Conservation (phyloP, 2,888 invertebrate species). For the Epistrophella euchroma region DNA sequence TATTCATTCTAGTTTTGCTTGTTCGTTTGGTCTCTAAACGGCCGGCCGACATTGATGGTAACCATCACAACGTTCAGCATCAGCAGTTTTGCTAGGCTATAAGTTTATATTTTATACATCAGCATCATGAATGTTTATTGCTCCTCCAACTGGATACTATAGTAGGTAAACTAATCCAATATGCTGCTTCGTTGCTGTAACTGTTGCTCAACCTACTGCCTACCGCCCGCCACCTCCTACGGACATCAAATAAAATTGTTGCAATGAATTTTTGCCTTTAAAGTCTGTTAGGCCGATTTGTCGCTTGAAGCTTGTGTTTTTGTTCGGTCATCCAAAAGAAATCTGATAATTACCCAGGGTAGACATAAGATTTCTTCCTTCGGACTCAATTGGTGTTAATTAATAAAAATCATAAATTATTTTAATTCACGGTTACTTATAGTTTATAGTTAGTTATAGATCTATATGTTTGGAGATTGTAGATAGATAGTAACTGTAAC, state of each 20-base stretch:
- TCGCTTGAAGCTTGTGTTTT: background rate
- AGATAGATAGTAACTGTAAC: background rate
- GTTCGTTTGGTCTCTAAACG: constrained; percentile 42
- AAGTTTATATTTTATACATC: constrained; percentile 38
- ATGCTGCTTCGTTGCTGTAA: constrained; percentile 13
- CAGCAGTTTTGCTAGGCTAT: constrained; percentile 32
- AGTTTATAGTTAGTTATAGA: background rate
- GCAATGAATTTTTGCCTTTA: constrained; percentile 50
- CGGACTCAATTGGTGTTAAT: constrained; percentile 73
- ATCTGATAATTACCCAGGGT: constrained; percentile 74
- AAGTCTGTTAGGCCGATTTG: constrained; percentile 20
- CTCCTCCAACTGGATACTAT: background rate
- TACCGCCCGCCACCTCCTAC: constrained; percentile 72
- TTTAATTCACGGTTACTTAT: constrained; percentile 66
- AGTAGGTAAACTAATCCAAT: background rate
- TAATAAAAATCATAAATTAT: constrained; percentile 74
- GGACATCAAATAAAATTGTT: constrained; percentile 53
- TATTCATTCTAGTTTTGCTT: constrained; percentile 67
- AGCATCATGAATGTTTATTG: background rate
- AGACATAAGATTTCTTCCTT: constrained; percentile 73
- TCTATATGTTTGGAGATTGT: background rate
- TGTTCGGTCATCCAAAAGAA: constrained; percentile 41
- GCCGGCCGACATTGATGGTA: constrained; percentile 64
- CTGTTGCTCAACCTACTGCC: constrained; percentile 57
- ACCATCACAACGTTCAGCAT: constrained; percentile 19